Evolutionary conservation across 2,888 invertebrate species (phyloP).

Genomic region (Phlogophora meticulosa): DNA sequence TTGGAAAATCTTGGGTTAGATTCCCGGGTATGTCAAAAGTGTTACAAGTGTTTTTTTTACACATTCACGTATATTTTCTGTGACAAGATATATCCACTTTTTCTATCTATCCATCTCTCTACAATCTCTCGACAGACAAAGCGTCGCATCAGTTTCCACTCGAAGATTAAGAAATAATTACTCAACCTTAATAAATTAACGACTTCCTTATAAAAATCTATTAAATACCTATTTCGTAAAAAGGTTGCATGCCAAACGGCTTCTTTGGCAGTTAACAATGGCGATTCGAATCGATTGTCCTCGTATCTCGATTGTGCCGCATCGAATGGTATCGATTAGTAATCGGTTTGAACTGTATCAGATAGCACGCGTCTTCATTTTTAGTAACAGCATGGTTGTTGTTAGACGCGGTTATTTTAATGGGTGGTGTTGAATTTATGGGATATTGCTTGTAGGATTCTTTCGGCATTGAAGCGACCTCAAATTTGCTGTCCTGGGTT

Average conservation of each 20-base stretch:
- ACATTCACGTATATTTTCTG: too few species aligned
- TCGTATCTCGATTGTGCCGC: slow-evolving; percentile 44
- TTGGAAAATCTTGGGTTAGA: too few species aligned
- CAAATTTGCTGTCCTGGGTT: too few species aligned
- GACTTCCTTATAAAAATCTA: slow-evolving; percentile 40
- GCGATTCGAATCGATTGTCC: slow-evolving; percentile 48
- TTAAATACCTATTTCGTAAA: slow-evolving; percentile 48
- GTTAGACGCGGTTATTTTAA: slow-evolving; percentile 3
- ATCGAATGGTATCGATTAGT: slow-evolving; percentile 57
- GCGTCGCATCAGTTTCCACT: slow-evolving; percentile 9
- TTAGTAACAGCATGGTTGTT: slow-evolving; percentile 27
- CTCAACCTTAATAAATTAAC: slow-evolving; percentile 38
- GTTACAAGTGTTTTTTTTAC: too few species aligned
- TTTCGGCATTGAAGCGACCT: too few species aligned
- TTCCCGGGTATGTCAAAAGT: too few species aligned
- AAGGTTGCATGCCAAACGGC: slow-evolving; percentile 47
- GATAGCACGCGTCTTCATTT: slow-evolving; percentile 53
- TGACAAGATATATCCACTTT: too few species aligned
- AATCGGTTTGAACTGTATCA: slow-evolving; percentile 59
- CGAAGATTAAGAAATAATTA: slow-evolving; percentile 20
- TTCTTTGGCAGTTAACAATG: slow-evolving; percentile 32
- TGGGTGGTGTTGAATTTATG: background rate
- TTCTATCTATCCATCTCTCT: too few species aligned
- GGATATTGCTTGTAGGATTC: too few species aligned
- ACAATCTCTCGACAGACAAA: background rate